Conservation (phyloP, 2,888 invertebrate species). For the Harmothoe impar region DNA sequence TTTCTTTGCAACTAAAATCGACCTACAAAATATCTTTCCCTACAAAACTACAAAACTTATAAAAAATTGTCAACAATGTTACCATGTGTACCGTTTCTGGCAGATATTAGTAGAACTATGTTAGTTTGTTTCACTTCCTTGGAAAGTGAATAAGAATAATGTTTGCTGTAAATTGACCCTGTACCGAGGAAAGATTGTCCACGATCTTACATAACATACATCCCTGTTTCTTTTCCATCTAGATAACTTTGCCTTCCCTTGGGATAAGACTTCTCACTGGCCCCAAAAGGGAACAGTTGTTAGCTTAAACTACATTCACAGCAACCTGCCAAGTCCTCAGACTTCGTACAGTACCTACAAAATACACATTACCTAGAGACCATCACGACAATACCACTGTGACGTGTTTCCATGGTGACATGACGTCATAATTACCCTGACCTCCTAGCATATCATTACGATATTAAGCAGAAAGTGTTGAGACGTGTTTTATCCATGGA, state of each 20-base stretch:
- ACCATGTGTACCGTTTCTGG: constrained; percentile 59
- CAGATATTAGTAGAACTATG: constrained; percentile 52
- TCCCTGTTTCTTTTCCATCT: neutral
- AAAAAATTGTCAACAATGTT: constrained; percentile 51
- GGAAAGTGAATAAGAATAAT: constrained; percentile 54
- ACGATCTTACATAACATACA: neutral
- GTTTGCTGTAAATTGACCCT: constrained; percentile 39
- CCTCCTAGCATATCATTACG: constrained; percentile 56
- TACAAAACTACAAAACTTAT: constrained; percentile 57
- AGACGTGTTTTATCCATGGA: constrained; percentile 13
- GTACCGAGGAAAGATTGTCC: constrained; percentile 37
- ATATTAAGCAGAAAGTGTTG: constrained; percentile 51
- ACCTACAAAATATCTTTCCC: constrained; percentile 47
- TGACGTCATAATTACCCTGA: constrained; percentile 53
- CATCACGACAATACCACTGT: constrained; percentile 6
- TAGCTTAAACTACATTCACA: constrained; percentile 28
- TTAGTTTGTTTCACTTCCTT: constrained; percentile 14
- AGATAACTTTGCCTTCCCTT: constrained; percentile 15
- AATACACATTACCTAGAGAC: constrained; percentile 24
- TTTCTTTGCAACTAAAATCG: constrained; percentile 45
- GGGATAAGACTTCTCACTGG: neutral
- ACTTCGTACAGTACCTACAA: constrained; percentile 27
- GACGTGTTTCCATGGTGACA: constrained; percentile 47
- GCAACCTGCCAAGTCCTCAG: neutral
- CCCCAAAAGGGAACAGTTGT: neutral